These are phyloP conservation scores for Kryphioiulus occultus DNA, from an alignment of 2,888 invertebrate genomes.

Conservation along the genomic window DNA sequence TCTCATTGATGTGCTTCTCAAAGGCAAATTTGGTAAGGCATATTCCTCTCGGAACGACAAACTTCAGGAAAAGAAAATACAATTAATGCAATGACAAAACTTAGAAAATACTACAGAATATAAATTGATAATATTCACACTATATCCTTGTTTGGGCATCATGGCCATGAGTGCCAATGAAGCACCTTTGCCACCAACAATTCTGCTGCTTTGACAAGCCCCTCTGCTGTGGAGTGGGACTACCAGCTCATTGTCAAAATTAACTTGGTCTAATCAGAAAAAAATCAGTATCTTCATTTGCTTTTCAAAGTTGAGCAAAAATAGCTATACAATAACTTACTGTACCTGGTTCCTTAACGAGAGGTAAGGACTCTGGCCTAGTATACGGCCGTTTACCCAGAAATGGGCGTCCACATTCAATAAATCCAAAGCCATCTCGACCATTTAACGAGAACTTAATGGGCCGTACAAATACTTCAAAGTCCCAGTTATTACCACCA, in stretches of 20 bases:
- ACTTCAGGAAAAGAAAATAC: constrained; percentile 59
- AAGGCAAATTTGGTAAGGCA: constrained; percentile 73
- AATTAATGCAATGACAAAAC: background rate
- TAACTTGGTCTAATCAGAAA: background rate
- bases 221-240: background rate
- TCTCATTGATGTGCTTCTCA: constrained; percentile 67
- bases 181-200: constrained; percentile 81
- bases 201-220: constrained; percentile 65
- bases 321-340: background rate
- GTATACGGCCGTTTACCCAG: background rate
- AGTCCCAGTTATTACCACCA: background rate
- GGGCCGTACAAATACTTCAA: background rate
- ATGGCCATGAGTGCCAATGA: constrained; percentile 74
- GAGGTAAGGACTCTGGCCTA: background rate
- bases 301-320: background rate
- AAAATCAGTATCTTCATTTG: background rate
- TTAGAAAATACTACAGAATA: background rate
- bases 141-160: constrained; percentile 51
- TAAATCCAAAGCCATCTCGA: background rate
- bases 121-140: background rate
- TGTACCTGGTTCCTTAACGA: background rate
- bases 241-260: background rate
- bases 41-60: constrained; percentile 74
- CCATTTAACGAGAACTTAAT: background rate
- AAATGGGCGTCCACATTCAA: constrained; percentile 22